Conservation (phyloP, 2,797 vertebrate genomes). For the Kryptolebias ocellatus region DNA sequence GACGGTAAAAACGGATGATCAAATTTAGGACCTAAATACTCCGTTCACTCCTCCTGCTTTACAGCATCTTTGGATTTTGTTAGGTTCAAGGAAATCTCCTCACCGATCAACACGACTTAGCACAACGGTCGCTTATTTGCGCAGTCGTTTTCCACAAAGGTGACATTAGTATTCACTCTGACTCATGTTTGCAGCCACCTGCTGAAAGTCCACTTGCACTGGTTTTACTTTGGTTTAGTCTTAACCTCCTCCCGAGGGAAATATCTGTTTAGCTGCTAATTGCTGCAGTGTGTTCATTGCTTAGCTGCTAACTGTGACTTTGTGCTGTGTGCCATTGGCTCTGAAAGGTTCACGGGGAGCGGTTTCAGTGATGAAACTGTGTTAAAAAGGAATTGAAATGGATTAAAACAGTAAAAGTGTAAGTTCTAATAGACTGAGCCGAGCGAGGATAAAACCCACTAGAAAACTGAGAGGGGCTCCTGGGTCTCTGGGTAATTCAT, state of each 20-base stretch:
- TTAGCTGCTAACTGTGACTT: not conserved
- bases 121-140: not conserved
- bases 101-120: not conserved
- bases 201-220: slow-evolving; percentile 6
- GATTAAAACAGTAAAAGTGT: not conserved
- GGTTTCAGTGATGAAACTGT: slow-evolving; percentile 9
- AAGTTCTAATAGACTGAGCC: not conserved
- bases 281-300: not conserved
- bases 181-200: slow-evolving; percentile 7
- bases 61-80: not conserved
- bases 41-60: slow-evolving; percentile 1
- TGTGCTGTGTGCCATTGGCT: not conserved
- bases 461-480: not conserved
- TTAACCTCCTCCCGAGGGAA: slow-evolving; percentile 15
- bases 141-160: not conserved
- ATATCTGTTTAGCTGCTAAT: slow-evolving; percentile 16
- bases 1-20: slow-evolving; percentile 6
- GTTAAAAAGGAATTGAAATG: slow-evolving; percentile 1
- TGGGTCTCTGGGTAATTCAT: not conserved
- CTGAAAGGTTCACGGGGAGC: not conserved
- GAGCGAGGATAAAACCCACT: not conserved
- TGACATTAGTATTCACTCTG: slow-evolving; percentile 7
- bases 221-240: slow-evolving; percentile 6
- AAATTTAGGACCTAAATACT: not conserved
- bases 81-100: not conserved